Conservation (phyloP, 2,113 vertebrate genomes). For the Notiomystis cincta region DNA sequence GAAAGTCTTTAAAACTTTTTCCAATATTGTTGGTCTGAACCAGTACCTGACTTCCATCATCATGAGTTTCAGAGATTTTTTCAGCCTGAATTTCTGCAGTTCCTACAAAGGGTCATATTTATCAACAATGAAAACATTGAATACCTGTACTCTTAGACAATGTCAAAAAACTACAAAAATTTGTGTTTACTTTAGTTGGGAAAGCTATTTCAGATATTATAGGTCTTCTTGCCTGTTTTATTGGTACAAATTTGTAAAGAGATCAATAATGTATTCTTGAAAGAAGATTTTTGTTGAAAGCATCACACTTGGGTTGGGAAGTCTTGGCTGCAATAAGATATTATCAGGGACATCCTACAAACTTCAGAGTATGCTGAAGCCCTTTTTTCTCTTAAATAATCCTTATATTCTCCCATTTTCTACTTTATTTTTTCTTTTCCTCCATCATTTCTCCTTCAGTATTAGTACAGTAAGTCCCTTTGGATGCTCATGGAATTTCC, state of each 20-base stretch:
- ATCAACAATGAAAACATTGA: not conserved
- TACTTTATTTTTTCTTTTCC: not conserved
- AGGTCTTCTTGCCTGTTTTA: not conserved
- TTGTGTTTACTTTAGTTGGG: not conserved
- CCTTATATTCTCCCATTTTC: not conserved
- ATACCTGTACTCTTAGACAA: not conserved
- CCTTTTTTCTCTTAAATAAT: not conserved
- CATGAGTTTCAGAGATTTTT: constrained; percentile 73
- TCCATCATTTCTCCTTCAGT: not conserved
- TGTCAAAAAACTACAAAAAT: not conserved
- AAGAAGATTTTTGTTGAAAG: not conserved
- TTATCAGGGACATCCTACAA: not conserved
- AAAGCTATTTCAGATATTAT: not conserved
- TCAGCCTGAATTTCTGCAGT: constrained; percentile 69
- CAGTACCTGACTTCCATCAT: constrained; percentile 36
- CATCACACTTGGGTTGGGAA: not conserved
- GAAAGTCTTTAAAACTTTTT: constrained; percentile 73
- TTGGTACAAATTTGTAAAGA: not conserved
- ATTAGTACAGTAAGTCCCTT: not conserved
- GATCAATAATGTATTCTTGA: not conserved
- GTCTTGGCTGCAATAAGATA: not conserved
- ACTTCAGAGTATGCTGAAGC: not conserved
- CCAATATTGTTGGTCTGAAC: constrained; percentile 60
- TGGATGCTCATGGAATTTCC: not conserved
- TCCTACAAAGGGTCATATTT: constrained; percentile 56